Evolutionary conservation across 2,113 vertebrate genomes (phyloP).

Genomic region (Nematolebias whitei): DNA sequence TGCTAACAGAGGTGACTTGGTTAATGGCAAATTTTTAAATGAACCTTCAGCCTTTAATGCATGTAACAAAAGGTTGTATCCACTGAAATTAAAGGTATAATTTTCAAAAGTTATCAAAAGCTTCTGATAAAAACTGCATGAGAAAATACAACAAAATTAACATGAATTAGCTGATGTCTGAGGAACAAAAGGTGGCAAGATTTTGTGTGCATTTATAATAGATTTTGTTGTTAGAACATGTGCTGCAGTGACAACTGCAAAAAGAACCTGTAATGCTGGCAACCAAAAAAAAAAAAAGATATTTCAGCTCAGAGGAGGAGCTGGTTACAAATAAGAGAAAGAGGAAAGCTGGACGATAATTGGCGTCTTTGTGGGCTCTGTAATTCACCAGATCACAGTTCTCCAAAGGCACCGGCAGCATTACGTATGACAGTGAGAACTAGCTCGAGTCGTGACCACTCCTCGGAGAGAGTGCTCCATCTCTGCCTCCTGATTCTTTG

Average conservation of each 20-base stretch:
- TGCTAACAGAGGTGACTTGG: too few species aligned
- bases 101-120: not conserved
- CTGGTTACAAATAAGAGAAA: constrained; percentile 14
- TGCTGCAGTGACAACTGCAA: not conserved
- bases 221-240: not conserved
- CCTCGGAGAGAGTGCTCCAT: not conserved
- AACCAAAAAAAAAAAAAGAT: not conserved
- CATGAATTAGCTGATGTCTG: not conserved
- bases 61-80: too few species aligned
- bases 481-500: not conserved
- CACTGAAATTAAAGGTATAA: too few species aligned
- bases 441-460: not conserved
- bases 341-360: constrained; percentile 9
- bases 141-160: too few species aligned
- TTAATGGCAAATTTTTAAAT: too few species aligned
- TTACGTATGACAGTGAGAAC: not conserved
- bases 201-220: not conserved
- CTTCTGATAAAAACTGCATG: not conserved
- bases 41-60: too few species aligned
- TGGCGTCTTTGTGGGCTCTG: constrained; percentile 9
- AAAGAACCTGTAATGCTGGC: not conserved
- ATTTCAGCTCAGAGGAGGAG: not conserved
- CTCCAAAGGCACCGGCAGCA: constrained; percentile 10
- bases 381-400: constrained; percentile 21
- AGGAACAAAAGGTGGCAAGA: not conserved